Evolutionary conservation across 1,140 invertebrate genomes (phyloP), one percentile per base, ranked within the genome.

Genomic region (Meloidogyne chitwoodi): DNA sequence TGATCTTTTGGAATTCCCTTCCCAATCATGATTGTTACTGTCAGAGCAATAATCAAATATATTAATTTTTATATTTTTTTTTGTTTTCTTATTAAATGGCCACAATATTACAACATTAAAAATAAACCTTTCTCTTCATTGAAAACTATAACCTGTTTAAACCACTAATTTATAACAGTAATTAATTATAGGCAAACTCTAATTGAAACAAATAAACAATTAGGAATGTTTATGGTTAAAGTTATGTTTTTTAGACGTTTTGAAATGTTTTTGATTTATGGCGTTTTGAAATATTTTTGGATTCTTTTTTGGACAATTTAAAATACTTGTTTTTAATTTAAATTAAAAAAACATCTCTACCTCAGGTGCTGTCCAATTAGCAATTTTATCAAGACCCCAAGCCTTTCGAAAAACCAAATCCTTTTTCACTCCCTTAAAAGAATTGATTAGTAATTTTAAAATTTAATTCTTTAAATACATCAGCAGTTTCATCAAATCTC

Each of bases 401-500:
- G 85, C 85, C 41, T 83, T 85, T 26, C 85, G 44, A 70, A 86
- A 86, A 2, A 81, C 75, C 16, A 86, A 64, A 66, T 86, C 78
- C 68, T 87, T 87, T 73, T 82, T 85, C 64, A 86, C 64, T 61
- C 79, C 81, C 63, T 73, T 26, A 31, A 63, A 16, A 62, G 4
- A n/a, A n/a, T 56, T 6, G n/a, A 19, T n/a, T 6, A 56, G 6
- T 16, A n/a, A n/a, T 38, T 10, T 38, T 38, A 38, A 38, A 38
- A 6, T 0, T 38, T 38, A 10, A 38, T 8, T 6, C 10, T n/a
- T n/a, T n/a, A n/a, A n/a, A 38, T 66, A 62, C 41, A 73, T 86
- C 85, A 14, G 84, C 85, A n/a, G 84, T 83, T 41, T 87, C 85
- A 63, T 86, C 84, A 27, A 86, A 87, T 56, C 83, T 75, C 19